Evolutionary conservation across 2,797 vertebrate species (phyloP).

Genomic region (Sebastes steindachneri): DNA sequence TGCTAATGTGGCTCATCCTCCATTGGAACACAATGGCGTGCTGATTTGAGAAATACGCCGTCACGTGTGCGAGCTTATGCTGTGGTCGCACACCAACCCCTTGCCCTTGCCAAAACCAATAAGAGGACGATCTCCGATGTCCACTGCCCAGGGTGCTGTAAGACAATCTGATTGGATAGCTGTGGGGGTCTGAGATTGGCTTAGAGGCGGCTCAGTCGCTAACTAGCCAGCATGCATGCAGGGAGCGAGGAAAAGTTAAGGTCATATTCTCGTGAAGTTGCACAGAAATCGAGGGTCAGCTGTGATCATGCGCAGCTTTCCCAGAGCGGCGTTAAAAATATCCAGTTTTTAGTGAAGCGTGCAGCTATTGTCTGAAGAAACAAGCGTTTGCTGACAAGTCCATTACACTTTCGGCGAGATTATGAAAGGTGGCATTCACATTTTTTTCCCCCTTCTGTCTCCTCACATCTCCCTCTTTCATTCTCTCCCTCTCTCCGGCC

Average conservation of each 20-base stretch:
- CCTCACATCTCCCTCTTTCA: conserved; percentile 76
- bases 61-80: conserved; percentile 60
- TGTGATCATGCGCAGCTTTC: conserved; percentile 9
- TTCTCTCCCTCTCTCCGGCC: conserved; percentile 59
- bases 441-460: conserved; percentile 68
- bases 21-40: conserved; percentile 8
- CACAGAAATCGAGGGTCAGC: conserved; percentile 15
- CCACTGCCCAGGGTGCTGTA: conserved; percentile 73
- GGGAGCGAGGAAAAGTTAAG: conserved; percentile 58
- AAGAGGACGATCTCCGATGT: conserved; percentile 71
- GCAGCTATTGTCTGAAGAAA: conserved; percentile 62
- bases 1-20: conserved; percentile 7
- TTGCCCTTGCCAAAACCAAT: conserved; percentile 67
- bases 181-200: conserved; percentile 72
- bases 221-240: conserved; percentile 47
- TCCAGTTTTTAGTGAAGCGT: conserved; percentile 55
- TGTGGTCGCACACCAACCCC: conserved; percentile 58
- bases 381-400: conserved; percentile 73
- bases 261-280: conserved; percentile 62
- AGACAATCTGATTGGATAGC: conserved; percentile 79
- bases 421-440: conserved; percentile 81
- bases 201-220: conserved; percentile 63
- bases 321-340: conserved; percentile 34
- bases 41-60: conserved; percentile 10
- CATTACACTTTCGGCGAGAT: conserved; percentile 67